phyloP scores from a whole-genome alignment of 2,113 vertebrate genomes.

The Gobio gobio region DNA sequence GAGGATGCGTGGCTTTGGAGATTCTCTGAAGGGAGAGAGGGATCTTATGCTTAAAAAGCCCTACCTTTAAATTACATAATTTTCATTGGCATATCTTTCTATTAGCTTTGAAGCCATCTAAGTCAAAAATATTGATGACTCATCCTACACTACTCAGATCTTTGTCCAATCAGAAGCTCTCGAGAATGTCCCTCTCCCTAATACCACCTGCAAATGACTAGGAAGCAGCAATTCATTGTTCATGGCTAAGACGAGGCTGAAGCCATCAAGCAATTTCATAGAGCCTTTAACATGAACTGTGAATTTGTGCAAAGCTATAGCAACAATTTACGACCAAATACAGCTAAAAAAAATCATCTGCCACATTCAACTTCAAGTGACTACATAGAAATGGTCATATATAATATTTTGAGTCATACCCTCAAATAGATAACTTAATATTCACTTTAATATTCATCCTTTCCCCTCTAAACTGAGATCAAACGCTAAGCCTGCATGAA shows the following conservation, averaged over 20 bases:
- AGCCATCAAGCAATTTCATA: not conserved
- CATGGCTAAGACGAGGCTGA: not conserved
- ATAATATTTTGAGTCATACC: not conserved
- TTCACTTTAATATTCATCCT: slow-evolving; percentile 11
- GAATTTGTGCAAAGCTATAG: not conserved
- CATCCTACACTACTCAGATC: not conserved
- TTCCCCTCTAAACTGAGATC: slow-evolving; percentile 2
- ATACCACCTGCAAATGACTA: not conserved
- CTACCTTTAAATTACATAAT: too few species aligned
- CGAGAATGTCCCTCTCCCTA: not conserved
- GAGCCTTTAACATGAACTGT: not conserved
- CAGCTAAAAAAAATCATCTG: not conserved
- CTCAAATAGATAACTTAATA: not conserved
- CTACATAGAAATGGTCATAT: not conserved
- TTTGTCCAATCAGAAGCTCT: not conserved
- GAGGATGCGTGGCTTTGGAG: too few species aligned
- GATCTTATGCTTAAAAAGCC: too few species aligned
- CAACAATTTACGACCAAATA: not conserved
- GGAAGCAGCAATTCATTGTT: not conserved
- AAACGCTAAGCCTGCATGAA: not conserved
- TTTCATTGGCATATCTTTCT: too few species aligned
- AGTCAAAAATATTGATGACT: not conserved
- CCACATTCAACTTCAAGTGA: not conserved
- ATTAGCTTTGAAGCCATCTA: too few species aligned
- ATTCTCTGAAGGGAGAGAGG: too few species aligned